Evolutionary conservation across 2,797 vertebrate species (phyloP), one percentile per base, ranked within the genome.

Genomic region (Fistularia commersonii): DNA sequence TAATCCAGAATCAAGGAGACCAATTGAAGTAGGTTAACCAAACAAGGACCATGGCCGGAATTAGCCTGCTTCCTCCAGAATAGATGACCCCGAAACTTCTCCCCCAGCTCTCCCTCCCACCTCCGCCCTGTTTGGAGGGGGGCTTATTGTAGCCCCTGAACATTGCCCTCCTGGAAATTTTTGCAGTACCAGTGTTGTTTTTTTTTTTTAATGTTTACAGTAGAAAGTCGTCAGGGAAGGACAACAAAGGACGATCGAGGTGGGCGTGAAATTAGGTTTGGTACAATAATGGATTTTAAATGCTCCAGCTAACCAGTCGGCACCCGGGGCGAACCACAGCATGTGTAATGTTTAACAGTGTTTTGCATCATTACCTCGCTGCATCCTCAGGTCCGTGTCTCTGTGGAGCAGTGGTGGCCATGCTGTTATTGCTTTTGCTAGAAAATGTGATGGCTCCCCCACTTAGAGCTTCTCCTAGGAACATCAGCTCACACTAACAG

Each of bases 81-180:
- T 88, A 91, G 87, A 84, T 88, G 88, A 89, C 87, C 87, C 82
- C 87, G 77, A 88, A 89, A 54, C 63, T 54, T 13, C 51, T 54
- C 46, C 42, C 59, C 57, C 54, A 64, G 57, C 53, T 50, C 13
- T 42, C 23, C 23, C 23, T 23, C 23, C 23, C 23, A 41, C 3
- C 39, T 11, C 11, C 5, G 39, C 39, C 12, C 39, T 41, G 13
- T 41, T 41, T 41, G 39, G 11, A 41, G 39, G 8, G 11, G 8
- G 11, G 37, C 8, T 38, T 8, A 11, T 11, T 41, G 3, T 1
- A 8, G 39, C 12, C 39, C 11, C 2, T 23, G 23, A 23, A 23
- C 4, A 4, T 23, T 23, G 23, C 23, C 23, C 23, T 23, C 23
- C 23, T 23, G 23, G 23, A 23, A 23, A 38, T 36, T 2, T 36